phyloP scores from a whole-genome alignment of 2,888 invertebrate genomes.

The Scaptomyza reducta region DNA sequence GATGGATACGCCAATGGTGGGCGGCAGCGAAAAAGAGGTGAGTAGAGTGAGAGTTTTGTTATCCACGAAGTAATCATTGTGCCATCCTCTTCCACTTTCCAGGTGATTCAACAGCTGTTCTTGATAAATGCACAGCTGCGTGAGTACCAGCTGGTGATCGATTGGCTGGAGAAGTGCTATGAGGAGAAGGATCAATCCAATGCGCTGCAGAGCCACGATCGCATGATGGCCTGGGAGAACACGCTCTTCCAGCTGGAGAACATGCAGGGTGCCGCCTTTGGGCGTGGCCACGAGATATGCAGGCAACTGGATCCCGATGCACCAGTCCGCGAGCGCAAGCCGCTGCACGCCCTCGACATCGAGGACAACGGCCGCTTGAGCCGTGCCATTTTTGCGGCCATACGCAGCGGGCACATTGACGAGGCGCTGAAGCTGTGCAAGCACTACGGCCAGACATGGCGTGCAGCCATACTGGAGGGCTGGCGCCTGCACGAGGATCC shows the following conservation, averaged over 20 bases:
- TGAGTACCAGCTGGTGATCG: slow-evolving; percentile 93
- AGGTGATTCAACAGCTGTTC: slow-evolving; percentile 83
- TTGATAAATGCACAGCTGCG: slow-evolving; percentile 86
- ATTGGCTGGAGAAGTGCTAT: slow-evolving; percentile 95
- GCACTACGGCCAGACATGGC: slow-evolving; percentile 95
- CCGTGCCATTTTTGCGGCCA: slow-evolving; percentile 87
- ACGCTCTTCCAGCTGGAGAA: slow-evolving; percentile 90
- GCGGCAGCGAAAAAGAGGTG: slow-evolving; percentile 85
- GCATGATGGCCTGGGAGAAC: slow-evolving; percentile 95
- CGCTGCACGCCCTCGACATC: slow-evolving; percentile 93
- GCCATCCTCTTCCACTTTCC: neutral
- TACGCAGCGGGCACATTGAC: slow-evolving; percentile 93
- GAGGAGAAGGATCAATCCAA: slow-evolving; percentile 85
- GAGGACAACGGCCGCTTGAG: slow-evolving; percentile 90
- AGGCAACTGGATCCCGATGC: slow-evolving; percentile 95
- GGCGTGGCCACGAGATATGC: slow-evolving; percentile 87
- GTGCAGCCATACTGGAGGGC: slow-evolving; percentile 95
- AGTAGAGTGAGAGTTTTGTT: neutral
- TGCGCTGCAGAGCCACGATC: slow-evolving; percentile 89
- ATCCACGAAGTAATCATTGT: neutral
- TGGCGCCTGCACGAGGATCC: slow-evolving; percentile 95
- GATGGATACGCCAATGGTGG: slow-evolving; percentile 83
- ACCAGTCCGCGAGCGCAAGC: slow-evolving; percentile 90
- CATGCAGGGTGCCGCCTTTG: slow-evolving; percentile 86
- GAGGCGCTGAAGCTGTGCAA: slow-evolving; percentile 93